Evolutionary conservation across 2,888 invertebrate species (phyloP).

Genomic region (Drosophila robusta): DNA sequence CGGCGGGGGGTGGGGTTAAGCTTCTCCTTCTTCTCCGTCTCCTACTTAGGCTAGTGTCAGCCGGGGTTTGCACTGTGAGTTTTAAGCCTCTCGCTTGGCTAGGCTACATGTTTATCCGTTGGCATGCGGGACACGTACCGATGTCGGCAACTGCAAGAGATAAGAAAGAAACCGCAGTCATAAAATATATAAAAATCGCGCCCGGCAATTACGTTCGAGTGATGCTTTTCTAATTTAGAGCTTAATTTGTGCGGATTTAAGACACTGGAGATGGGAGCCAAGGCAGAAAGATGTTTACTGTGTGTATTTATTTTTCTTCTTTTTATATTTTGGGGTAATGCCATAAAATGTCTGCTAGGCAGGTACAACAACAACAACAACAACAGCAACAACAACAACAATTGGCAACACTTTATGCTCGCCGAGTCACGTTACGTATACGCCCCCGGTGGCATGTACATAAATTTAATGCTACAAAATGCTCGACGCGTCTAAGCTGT

Average conservation of each 20-base stretch:
- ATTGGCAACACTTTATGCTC: constrained; percentile 71
- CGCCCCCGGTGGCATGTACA: constrained; percentile 62
- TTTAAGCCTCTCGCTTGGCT: constrained; percentile 12
- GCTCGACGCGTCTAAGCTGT: constrained; percentile 30
- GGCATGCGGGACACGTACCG: constrained; percentile 63
- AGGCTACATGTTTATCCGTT: constrained; percentile 38
- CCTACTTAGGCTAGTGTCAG: not conserved
- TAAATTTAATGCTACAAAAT: constrained; percentile 69
- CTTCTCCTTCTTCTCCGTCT: not conserved
- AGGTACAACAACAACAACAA: constrained; percentile 35
- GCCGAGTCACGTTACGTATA: constrained; percentile 67
- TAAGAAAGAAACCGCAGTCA: constrained; percentile 41
- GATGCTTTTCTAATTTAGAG: constrained; percentile 78
- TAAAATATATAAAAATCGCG: constrained; percentile 57
- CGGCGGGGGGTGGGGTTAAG: not conserved
- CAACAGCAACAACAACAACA: constrained; percentile 30
- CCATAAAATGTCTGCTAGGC: constrained; percentile 48
- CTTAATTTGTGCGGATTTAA: constrained; percentile 69
- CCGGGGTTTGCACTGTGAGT: constrained; percentile 2
- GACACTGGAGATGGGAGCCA: constrained; percentile 15
- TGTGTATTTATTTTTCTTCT: constrained; percentile 8
- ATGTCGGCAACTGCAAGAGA: constrained; percentile 52
- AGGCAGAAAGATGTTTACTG: constrained; percentile 17
- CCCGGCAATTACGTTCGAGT: constrained; percentile 68
- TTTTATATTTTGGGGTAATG: constrained; percentile 18